Conservation (phyloP, 2,797 vertebrate genomes). For the Microctenopoma lineatum region DNA sequence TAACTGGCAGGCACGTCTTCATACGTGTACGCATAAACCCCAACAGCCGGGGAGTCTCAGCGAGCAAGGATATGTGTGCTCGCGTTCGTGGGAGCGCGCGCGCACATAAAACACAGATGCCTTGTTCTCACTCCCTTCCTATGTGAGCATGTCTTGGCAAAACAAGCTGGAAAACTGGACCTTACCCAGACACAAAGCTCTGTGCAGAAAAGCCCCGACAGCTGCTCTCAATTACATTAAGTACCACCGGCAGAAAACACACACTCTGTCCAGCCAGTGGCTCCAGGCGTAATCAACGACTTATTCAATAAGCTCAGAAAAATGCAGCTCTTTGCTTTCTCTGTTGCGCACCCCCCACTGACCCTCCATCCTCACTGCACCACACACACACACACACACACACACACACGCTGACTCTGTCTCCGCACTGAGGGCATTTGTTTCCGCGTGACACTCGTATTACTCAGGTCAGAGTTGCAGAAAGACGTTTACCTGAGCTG, state of each 20-base stretch:
- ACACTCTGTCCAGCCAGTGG: constrained; percentile 68
- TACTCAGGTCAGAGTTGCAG: constrained; percentile 54
- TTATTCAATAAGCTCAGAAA: constrained; percentile 80
- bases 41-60: constrained; percentile 51
- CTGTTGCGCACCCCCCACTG: constrained; percentile 3
- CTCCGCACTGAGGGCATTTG: constrained; percentile 36
- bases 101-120: constrained; percentile 63
- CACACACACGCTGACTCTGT: constrained; percentile 18
- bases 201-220: constrained; percentile 69
- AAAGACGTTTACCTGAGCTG: constrained; percentile 47
- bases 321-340: constrained; percentile 59
- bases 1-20: constrained; percentile 63
- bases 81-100: constrained; percentile 31
- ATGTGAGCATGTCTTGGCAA: constrained; percentile 71
- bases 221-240: constrained; percentile 82
- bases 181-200: constrained; percentile 74
- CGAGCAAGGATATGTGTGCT: constrained; percentile 45
- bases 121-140: constrained; percentile 68
- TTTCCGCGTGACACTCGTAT: constrained; percentile 46
- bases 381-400: constrained; percentile 12
- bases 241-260: constrained; percentile 67
- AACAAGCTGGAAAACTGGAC: constrained; percentile 64
- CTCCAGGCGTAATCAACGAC: constrained; percentile 76
- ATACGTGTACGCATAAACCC: constrained; percentile 65
- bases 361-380: not conserved